Conservation (phyloP, 1,140 invertebrate genomes). For the Physella acuta region DNA sequence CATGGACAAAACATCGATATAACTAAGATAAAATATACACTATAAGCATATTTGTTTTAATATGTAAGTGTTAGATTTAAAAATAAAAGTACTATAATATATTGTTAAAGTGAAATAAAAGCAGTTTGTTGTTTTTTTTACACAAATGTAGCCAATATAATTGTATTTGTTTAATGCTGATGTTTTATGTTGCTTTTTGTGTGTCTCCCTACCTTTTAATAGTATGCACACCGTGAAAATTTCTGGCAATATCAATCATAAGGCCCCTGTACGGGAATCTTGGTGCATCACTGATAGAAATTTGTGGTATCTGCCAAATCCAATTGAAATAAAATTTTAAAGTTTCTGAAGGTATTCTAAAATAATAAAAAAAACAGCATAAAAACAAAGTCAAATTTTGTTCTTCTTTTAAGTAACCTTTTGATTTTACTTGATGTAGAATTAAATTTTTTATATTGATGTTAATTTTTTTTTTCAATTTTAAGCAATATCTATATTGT, state of each 20-base stretch:
- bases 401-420: conserved; percentile 2
- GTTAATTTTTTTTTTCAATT: too few relatives aligned
- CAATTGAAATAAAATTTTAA: not conserved
- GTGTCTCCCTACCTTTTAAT: conserved; percentile 21
- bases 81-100: too few relatives aligned
- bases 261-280: conserved; percentile 50
- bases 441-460: too few relatives aligned
- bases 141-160: too few relatives aligned
- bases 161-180: too few relatives aligned
- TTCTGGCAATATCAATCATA: conserved; percentile 52
- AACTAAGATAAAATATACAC: not conserved
- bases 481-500: too few relatives aligned
- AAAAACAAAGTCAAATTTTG: not conserved
- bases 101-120: too few relatives aligned
- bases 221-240: conserved; percentile 37
- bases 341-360: not conserved
- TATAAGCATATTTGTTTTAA: not conserved
- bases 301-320: conserved; percentile 27
- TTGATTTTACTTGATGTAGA: too few relatives aligned
- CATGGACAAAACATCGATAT: conserved; percentile 47
- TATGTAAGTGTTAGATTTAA: too few relatives aligned
- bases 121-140: too few relatives aligned
- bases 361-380: not conserved
- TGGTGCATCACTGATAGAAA: conserved; percentile 39
- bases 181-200: too few relatives aligned